Evolutionary conservation across 2,113 vertebrate genomes (phyloP), one percentile per base, ranked within the genome.

Genomic region (Heterotilapia buettikoferi): DNA sequence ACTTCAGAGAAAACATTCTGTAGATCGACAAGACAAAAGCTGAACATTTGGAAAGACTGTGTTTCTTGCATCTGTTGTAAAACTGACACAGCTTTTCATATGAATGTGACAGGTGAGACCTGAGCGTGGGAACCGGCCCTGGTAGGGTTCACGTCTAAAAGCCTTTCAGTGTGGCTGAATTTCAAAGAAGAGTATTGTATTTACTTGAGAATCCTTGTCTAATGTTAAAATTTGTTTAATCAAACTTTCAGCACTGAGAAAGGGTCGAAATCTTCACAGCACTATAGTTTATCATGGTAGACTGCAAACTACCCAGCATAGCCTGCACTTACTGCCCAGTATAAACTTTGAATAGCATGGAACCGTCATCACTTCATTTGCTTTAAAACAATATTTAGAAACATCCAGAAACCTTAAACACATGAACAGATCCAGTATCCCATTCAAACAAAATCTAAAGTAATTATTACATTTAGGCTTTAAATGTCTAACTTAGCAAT

Each of bases 181-280:
- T 66, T 63, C 16, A 19, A 36, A 36, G 57, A 61, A 2, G 14
- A 61, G 57, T 2, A 61, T 61, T 61, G 57, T 29, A 61, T 61
- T 61, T 61, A 61, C 16, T 61, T 0, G 16, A 61, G 8, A 61
- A 36, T 66, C 61, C 9, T 66, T 36, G 0, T 36, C 61, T 5
- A 66, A 66, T 36, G 18, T 66, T 66, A 66, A 66, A 66, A 66
- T 63, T 2, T 63, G 29, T 63, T 36, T 63, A 63, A 63, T 36
- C 59, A 63, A 36, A 63, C 31, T 19, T 63, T 36, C 59, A 36
- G 29, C 29, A 2, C 9, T 12, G 18, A 36, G 10, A 38, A 66
- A 38, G 10, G 6, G 1, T n/a, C 0, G 0, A 66, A 66, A 2
- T n/a, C 59, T 2, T 31, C 26, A 36, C 2, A 2, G 1, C 59